phyloP scores from a whole-genome alignment of 2,797 vertebrate species.

The Rhynchotus rufescens region DNA sequence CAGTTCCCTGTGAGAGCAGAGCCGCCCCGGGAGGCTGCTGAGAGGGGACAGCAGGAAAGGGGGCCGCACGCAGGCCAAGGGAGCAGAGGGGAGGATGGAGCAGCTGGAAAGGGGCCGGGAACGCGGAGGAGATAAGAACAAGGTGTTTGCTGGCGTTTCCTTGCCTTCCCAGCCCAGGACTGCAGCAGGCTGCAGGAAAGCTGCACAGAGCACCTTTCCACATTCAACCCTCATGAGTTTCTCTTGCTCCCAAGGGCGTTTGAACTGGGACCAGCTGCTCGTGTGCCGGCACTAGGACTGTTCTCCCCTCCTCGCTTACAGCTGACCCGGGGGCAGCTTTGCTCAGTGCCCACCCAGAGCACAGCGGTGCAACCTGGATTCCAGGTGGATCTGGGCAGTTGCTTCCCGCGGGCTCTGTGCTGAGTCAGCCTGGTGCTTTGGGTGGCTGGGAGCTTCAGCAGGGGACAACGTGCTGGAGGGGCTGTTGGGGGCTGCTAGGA shows the following conservation, averaged over 20 bases:
- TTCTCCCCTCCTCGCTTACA: no score
- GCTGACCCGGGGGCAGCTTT: neutral
- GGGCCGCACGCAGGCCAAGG: neutral
- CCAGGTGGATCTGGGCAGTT: neutral
- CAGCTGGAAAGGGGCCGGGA: neutral
- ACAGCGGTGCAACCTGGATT: no score
- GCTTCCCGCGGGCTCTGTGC: no score
- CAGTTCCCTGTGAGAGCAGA: neutral
- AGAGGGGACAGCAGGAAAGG: neutral
- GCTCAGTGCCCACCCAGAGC: neutral
- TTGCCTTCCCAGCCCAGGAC: neutral
- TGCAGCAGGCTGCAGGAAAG: neutral
- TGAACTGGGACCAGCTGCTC: neutral
- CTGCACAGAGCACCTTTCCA: neutral
- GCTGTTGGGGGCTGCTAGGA: no score
- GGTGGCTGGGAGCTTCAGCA: neutral
- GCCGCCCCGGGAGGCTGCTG: neutral
- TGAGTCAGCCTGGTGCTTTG: neutral
- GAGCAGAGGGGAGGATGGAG: neutral
- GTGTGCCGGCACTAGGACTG: no score
- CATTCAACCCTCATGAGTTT: no score
- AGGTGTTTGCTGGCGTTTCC: neutral
- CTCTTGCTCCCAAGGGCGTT: no score
- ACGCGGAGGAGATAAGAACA: neutral
- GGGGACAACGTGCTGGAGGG: neutral